Percentiles rank a stretch among this genome's conserved stretches.
phyloP scores from a whole-genome alignment of 2,797 vertebrate species.

The Yasuhikotakia modesta region DNA sequence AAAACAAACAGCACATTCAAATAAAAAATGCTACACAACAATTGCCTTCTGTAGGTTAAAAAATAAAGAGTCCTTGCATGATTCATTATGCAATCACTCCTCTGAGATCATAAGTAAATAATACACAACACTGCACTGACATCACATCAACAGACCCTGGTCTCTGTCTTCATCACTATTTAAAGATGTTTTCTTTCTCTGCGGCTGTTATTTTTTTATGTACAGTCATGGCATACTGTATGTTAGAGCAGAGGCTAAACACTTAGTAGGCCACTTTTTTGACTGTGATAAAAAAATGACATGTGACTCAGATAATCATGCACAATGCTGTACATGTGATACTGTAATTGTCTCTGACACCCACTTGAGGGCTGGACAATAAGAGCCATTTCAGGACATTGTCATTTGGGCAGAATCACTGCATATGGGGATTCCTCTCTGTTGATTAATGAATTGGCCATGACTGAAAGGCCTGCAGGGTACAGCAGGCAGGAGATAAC shows the following conservation, averaged over 20 bases:
- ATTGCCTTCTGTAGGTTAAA: background rate
- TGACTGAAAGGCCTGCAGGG: constrained; percentile 43
- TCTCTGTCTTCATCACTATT: constrained; percentile 36
- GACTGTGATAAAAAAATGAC: constrained; percentile 7
- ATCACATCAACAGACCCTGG: constrained; percentile 17
- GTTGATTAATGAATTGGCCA: constrained; percentile 45
- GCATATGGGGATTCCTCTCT: constrained; percentile 47
- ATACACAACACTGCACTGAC: constrained; percentile 55
- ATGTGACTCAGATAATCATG: constrained; percentile 21
- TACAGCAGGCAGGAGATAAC: constrained; percentile 37
- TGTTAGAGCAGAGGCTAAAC: background rate
- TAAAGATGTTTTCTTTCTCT: constrained; percentile 45
- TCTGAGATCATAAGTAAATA: constrained; percentile 68
- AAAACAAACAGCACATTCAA: background rate
- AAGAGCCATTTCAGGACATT: background rate
- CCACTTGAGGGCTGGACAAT: constrained; percentile 25
- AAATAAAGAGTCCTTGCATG: constrained; percentile 38
- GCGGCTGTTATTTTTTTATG: constrained; percentile 42
- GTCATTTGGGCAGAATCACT: constrained; percentile 35
- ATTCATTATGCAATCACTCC: constrained; percentile 53
- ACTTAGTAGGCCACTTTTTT: constrained; percentile 15
- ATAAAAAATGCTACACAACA: background rate
- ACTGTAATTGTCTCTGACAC: constrained; percentile 9
- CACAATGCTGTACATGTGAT: background rate
- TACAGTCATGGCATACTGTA: constrained; percentile 26